phyloP scores from a whole-genome alignment of 2,888 invertebrate genomes.

The Andrena hattorfiana region DNA sequence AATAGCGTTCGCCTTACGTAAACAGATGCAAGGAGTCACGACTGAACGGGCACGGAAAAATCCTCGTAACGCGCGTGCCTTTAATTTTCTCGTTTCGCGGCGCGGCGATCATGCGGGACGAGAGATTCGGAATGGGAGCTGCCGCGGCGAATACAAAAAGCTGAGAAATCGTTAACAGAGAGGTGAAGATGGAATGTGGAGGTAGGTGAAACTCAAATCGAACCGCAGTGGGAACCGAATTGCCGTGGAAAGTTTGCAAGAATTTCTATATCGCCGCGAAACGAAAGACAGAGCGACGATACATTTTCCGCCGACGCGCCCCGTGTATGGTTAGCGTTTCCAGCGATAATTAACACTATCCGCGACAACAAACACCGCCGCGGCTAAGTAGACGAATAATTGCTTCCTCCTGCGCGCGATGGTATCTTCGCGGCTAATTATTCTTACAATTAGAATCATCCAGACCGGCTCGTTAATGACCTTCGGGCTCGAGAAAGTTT shows the following conservation, averaged over 20 bases:
- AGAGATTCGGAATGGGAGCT: background rate
- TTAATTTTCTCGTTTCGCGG: conserved; percentile 40
- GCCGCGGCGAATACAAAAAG: background rate
- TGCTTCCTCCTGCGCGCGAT: conserved; percentile 62
- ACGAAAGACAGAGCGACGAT: conserved; percentile 1
- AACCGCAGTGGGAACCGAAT: background rate
- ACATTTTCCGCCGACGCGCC: conserved; percentile 22
- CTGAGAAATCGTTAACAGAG: background rate
- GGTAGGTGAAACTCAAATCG: background rate
- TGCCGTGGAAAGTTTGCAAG: conserved; percentile 22
- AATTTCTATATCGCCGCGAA: conserved; percentile 29
- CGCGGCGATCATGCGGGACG: background rate
- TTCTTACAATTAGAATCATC: conserved; percentile 55
- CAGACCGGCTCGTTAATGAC: conserved; percentile 80
- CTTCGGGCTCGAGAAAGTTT: conserved; percentile 81
- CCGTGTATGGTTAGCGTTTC: conserved; percentile 14
- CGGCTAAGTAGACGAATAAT: conserved; percentile 48
- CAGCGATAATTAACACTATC: conserved; percentile 37
- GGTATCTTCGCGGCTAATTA: conserved; percentile 64
- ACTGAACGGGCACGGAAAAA: conserved; percentile 33
- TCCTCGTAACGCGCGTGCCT: conserved; percentile 28
- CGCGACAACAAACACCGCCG: conserved; percentile 36
- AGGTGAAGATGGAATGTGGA: background rate
- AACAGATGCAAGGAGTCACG: conserved; percentile 17
- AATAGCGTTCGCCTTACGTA: conserved; percentile 13